Evolutionary conservation across 37 sponge, comb jelly and placozoan genomes (phyloP), one percentile per base, ranked within the genome.

Genomic region (Chondrilla cf. caribensis): DNA sequence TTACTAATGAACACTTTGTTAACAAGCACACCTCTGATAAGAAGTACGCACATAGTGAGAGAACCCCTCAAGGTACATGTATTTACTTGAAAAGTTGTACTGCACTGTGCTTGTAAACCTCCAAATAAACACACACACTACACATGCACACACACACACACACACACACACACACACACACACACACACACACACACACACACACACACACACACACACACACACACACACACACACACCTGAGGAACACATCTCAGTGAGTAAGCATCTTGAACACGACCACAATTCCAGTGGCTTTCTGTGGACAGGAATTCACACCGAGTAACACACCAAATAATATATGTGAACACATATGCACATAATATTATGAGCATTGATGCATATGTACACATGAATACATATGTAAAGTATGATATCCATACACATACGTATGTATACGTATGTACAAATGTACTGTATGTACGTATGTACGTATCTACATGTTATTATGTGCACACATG

Each of bases 211-310:
- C 64, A 60, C 64, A 60, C 64, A 26, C 64, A 60, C 64, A 60
- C 73, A 35, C 41, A 71, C 73, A 38, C 41, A 71, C 38, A n/a
- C 73, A 37, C 22, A 18, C 72, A 22, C 25, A 86, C 87, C 73
- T 90, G 91, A 24, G 91, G 91, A 38, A 83, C 42, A 82, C 97
- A 97, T 9, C 97, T 85, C 77, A 97, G 54, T 1, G 93, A 90
- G 86, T 97, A 97, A 17, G 95, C 86, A 81, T 97, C 97, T 68
- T 97, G 97, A 2, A 97, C 95, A 57, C 88, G 83, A 47, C 44
- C 58, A 60, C 93, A 96, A 35, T 86, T 68, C 58, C 58, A 78
- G 72, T 97, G 94, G n/a, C 79, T 80, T 47, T 72, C 95, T 92
- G 78, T 15, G 60, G 2, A 14, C 75, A 38, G 44, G 25, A 38